A percentile compares a stretch with the other conserved stretches of the same genome.
These are phyloP conservation scores for Brachyrhaphis roseni DNA, from an alignment of 2,797 vertebrate species.

Conservation along the genomic window DNA sequence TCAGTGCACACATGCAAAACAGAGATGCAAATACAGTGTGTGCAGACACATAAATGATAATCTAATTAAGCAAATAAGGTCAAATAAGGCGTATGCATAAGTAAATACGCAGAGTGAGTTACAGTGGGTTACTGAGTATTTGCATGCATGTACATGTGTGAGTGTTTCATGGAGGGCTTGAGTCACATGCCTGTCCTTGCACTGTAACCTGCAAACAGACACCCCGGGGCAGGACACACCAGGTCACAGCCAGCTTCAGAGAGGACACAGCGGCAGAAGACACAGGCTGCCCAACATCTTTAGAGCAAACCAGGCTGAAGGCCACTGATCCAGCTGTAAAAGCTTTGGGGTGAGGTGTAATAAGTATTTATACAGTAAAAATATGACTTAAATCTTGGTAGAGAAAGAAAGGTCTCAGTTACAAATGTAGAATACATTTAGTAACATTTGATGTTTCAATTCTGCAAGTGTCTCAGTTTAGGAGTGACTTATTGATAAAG, in stretches of 20 bases:
- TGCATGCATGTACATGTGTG: not conserved
- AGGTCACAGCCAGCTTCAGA: constrained; percentile 22
- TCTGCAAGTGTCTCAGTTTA: constrained; percentile 16
- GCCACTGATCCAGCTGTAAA: constrained; percentile 16
- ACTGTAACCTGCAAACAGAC: constrained; percentile 48
- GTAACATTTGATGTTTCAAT: constrained; percentile 8
- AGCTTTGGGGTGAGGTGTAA: not conserved
- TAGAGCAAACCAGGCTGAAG: constrained; percentile 19
- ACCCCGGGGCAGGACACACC: constrained; percentile 14
- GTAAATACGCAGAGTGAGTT: not conserved
- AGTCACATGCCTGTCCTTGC: constrained; percentile 56
- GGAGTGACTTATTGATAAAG: constrained; percentile 17
- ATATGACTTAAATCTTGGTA: not conserved
- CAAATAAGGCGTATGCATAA: not conserved
- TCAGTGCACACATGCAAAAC: not conserved
- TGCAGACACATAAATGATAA: constrained; percentile 21
- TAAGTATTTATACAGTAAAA: not conserved
- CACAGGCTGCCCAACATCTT: constrained; percentile 20
- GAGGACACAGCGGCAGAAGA: constrained; percentile 15
- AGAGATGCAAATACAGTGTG: constrained; percentile 5
- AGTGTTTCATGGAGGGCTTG: constrained; percentile 49
- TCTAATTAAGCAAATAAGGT: constrained; percentile 1
- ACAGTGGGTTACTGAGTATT: not conserved
- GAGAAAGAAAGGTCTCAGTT: not conserved
- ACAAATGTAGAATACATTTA: not conserved